Evolutionary conservation across 23 tunicate genomes (phyloP).

Genomic region (Trididemnum clinides): DNA sequence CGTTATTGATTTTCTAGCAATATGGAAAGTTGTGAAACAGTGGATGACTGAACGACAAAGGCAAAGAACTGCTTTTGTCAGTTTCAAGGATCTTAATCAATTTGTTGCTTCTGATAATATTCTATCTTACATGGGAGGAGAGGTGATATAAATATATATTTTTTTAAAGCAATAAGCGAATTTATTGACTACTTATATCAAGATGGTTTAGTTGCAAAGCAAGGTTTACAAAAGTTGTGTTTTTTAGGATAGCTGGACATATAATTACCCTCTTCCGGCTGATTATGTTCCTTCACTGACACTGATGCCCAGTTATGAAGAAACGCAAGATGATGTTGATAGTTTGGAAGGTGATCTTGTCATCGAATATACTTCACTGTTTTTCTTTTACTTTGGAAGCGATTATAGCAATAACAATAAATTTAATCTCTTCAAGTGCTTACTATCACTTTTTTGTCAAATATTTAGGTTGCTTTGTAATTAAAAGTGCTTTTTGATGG

Average conservation of each 20-base stretch:
- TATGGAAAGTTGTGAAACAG: conserved; percentile 88
- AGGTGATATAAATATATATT: conserved; percentile 46
- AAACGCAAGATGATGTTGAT: not conserved
- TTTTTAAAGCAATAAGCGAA: no score
- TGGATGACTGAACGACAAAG: conserved; percentile 94
- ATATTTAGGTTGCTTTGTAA: no score
- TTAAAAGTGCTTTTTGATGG: no score
- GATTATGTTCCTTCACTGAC: conserved; percentile 33
- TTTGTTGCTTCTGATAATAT: conserved; percentile 55
- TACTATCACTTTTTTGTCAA: no score
- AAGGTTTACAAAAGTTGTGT: no score
- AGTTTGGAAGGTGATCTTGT: conserved; percentile 3
- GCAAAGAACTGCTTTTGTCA: conserved; percentile 54
- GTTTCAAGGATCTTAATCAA: conserved; percentile 59
- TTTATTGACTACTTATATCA: no score
- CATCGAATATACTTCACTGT: no score
- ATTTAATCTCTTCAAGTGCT: no score
- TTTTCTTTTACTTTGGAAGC: no score
- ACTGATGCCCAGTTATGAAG: not conserved
- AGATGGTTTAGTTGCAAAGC: no score
- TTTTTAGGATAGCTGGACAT: conserved; percentile 63
- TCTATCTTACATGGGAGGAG: conserved; percentile 56
- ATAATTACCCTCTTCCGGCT: conserved; percentile 53
- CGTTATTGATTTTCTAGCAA: conserved; percentile 39
- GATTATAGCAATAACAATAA: no score